These are phyloP conservation scores for Eulemur albifrons DNA, from an alignment of 2,797 vertebrate species.

Conservation along the genomic window DNA sequence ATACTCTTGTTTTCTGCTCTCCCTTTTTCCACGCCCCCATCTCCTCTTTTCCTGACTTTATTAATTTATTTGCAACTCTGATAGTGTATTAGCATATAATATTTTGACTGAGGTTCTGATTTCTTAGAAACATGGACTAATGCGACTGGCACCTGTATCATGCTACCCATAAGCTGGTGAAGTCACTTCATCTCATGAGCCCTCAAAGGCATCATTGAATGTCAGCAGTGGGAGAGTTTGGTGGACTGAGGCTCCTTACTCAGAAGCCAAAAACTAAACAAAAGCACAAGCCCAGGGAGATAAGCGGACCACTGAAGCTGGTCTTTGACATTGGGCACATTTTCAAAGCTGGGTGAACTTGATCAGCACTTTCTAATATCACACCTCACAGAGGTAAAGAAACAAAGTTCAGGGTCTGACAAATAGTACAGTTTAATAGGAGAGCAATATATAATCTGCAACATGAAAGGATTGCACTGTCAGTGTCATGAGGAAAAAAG, in stretches of 20 bases:
- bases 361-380: neutral
- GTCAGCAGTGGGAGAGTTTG: neutral
- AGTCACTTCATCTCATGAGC: neutral
- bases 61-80: neutral
- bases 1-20: neutral
- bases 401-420: neutral
- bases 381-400: neutral
- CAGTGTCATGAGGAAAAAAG: neutral
- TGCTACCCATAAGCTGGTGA: neutral
- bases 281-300: neutral
- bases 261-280: neutral
- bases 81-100: neutral
- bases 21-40: neutral
- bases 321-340: neutral
- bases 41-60: neutral
- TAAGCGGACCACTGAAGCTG: neutral
- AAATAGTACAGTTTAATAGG: neutral
- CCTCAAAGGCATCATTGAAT: fast-evolving
- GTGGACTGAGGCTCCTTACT: neutral
- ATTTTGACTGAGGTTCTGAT: neutral
- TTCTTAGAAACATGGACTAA: neutral
- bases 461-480: neutral
- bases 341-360: neutral
- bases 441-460: neutral
- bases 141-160: neutral